Evolutionary conservation across 2,113 vertebrate genomes (phyloP), one percentile per base, ranked within the genome.

Genomic region (Orientallactaga bullata): DNA sequence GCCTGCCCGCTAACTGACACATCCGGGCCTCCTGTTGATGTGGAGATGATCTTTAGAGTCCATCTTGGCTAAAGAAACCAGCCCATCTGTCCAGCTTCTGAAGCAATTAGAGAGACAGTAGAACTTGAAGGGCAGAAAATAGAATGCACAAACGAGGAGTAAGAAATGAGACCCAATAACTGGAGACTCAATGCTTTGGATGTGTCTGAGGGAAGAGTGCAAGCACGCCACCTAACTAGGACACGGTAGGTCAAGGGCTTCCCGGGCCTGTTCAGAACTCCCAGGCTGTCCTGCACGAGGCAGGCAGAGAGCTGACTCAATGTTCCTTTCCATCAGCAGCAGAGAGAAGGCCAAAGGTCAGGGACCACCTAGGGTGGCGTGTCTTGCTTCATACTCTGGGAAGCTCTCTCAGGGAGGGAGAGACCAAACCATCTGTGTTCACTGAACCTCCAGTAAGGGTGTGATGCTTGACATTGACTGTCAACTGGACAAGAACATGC

Each of bases 31-130:
- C 72, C n/a, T 60, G 10, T 76, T 83, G 39, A 88, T 91, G 93
- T 60, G 55, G 76, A 95, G 89, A 95, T 80, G 71, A 83, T 63
- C 95, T 93, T 94, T 61, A 84, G 81, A 95, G 83, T 93, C 86
- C 61, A 74, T 95, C 91, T 93, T 91, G 87, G 93, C 91, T 89
- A 66, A 89, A 94, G 87, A 95, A 80, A 86, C 55, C 72, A 76
- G 87, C 85, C 95, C 95, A 94, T 96, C 93, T 96, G 95, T 76
- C 93, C 87, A 35, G 92, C 79, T 96, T 93, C 89, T 94, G 84
- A 80, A 89, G 63, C 60, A 93, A 95, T 93, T 91, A 94, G 80
- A 66, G 71, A 89, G 89, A 88, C 8, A 23, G 78, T 3, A 96
- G 83, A 94, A 83, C 20, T 71, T 89, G 84, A 93, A 90, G 93